Conservation (phyloP, 2,797 vertebrate species). For the Hemitrygon akajei region DNA sequence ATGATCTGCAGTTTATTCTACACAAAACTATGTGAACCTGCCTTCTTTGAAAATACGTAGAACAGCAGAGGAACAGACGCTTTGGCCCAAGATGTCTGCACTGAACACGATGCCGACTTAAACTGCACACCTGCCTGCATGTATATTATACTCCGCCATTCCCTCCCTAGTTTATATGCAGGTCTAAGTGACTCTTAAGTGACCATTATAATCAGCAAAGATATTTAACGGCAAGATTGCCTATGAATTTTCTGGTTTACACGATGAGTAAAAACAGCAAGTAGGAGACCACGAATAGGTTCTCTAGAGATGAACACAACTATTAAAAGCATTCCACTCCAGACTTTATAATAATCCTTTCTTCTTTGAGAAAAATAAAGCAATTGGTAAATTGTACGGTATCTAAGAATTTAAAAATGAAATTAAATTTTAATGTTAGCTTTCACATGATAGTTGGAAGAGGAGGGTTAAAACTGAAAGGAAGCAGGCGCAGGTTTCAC, state of each 20-base stretch:
- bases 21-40: background rate
- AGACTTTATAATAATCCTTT: background rate
- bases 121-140: too few species aligned
- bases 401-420: background rate
- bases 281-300: background rate
- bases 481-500: background rate
- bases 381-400: background rate
- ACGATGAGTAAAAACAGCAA: background rate
- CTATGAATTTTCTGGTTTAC: background rate
- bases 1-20: background rate
- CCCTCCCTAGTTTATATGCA: too few species aligned
- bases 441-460: background rate
- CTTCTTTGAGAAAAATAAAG: background rate
- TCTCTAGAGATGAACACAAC: background rate
- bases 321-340: background rate
- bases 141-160: too few species aligned
- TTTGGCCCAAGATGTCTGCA: too few species aligned
- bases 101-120: too few species aligned
- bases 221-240: background rate
- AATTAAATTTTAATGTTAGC: background rate
- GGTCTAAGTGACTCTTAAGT: too few species aligned
- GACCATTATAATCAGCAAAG: background rate
- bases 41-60: too few species aligned
- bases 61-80: too few species aligned
- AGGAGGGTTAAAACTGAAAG: too few species aligned